A percentile compares a stretch with the other conserved stretches of the same genome.
Evolutionary conservation across 1,140 invertebrate genomes (phyloP).

Genomic region (Dermatophagoides farinae): DNA sequence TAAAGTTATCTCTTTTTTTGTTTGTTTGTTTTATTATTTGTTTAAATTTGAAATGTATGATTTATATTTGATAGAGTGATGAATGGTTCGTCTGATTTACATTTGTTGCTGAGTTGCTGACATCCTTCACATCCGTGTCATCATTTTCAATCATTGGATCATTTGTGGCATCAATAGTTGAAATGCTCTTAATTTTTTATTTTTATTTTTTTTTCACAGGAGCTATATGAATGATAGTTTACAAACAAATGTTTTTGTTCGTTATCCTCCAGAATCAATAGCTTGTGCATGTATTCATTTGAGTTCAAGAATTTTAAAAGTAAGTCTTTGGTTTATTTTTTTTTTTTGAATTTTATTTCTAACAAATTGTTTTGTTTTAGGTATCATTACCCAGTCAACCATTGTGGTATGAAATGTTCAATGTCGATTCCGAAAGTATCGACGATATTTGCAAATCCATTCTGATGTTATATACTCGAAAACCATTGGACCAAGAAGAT

Average conservation of each 20-base stretch:
- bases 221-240: constrained; percentile 99
- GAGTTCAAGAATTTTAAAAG: constrained; percentile 60
- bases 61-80: too few relatives aligned
- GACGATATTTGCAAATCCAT: constrained; percentile 63
- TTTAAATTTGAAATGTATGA: too few relatives aligned
- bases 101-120: neutral
- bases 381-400: constrained; percentile 64
- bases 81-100: too few relatives aligned
- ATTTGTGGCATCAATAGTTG: neutral
- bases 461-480: constrained; percentile 55
- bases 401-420: constrained; percentile 69
- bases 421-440: constrained; percentile 58
- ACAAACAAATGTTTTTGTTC: constrained; percentile 83
- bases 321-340: constrained; percentile 16
- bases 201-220: constrained; percentile 29
- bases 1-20: too few relatives aligned
- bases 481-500: constrained; percentile 50
- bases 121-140: neutral
- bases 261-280: constrained; percentile 86
- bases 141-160: neutral
- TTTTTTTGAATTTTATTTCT: neutral
- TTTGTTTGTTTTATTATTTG: too few relatives aligned
- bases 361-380: constrained; percentile 17
- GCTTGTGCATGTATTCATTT: constrained; percentile 96
- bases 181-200: neutral